Base-by-base conservation (phyloP, 1,140 invertebrate genomes). In the Drosophila lowei region DNA sequence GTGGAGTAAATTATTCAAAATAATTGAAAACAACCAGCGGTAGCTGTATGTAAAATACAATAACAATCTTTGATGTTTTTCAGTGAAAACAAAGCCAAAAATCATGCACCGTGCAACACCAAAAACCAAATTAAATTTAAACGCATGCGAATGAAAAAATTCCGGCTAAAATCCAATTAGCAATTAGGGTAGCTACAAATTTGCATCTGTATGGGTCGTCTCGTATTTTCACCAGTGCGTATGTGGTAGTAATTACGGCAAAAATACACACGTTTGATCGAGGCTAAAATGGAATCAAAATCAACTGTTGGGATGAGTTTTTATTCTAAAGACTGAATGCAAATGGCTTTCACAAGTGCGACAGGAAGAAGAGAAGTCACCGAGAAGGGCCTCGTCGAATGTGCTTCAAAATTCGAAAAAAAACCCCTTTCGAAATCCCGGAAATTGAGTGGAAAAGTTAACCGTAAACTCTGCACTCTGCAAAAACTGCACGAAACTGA, bases 261-360 rank as follows among this genome's bases (percentile, higher is more conserved):
- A 62, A 53, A 3, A 30, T 7, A 52, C 38, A 46, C 16, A 34
- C 41, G 56, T 70, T 76, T 49, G 25, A 52, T 50, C 42, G 54
- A 49, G 63, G 72, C 72, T 68, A 56, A 57, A 77, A 47, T 49
- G 2, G n/a, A 65, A 75, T 57, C 43, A 57, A 78, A 65, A 60
- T 42, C 46, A 46, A 25, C 57, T 57, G 60, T 57, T 59, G 38
- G 44, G 15, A 18, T 38, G 55, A 60, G 50, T 70, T 80, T 72
- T 85, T 85, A 77, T 75, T 85, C 70, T 77, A 53, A 77, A 74
- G 81, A 85, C 81, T 85, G 81, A 86, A 58, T 57, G 44, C 38
- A 75, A 55, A 61, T 66, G 55, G 23, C 44, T 58, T 60, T 79
- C 48, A 47, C 25, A 61, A 44, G 53, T 28, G 34, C 18, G 46